Conservation (phyloP, 2,888 invertebrate genomes). For the Diabrotica balteata region DNA sequence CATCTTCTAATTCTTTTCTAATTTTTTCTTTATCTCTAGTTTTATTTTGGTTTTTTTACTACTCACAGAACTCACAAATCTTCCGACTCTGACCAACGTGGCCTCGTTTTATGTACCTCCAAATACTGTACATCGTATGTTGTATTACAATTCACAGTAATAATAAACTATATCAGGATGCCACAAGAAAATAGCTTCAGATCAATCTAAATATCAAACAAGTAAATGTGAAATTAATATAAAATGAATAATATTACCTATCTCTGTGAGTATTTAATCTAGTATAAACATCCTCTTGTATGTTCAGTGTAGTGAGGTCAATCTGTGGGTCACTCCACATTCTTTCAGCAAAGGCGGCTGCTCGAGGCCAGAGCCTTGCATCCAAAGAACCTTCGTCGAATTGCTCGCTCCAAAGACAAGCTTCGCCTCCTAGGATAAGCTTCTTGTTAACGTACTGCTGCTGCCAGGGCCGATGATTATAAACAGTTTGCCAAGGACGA, state of each 20-base stretch:
- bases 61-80: too few relatives aligned
- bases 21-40: too few relatives aligned
- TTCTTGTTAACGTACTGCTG: conserved; percentile 59
- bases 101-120: too few relatives aligned
- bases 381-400: conserved; percentile 76
- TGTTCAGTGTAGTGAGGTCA: conserved; percentile 53
- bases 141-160: too few relatives aligned
- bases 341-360: conserved; percentile 82
- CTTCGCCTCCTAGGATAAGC: conserved; percentile 76
- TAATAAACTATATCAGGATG: too few relatives aligned
- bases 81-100: too few relatives aligned
- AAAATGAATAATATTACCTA: conserved; percentile 57
- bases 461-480: conserved; percentile 82
- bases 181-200: too few relatives aligned
- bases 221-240: too few relatives aligned
- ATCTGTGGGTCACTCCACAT: conserved; percentile 72
- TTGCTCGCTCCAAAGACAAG: conserved; percentile 87
- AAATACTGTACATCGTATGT: too few relatives aligned
- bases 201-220: too few relatives aligned
- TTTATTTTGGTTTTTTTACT: too few relatives aligned
- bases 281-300: conserved; percentile 72
- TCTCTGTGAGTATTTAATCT: conserved; percentile 73
- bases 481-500: conserved; percentile 86
- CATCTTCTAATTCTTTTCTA: too few relatives aligned
- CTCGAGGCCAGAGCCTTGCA: conserved; percentile 82